Conservation (phyloP, 2,113 vertebrate species). For the Pelvicachromis taeniatus region DNA sequence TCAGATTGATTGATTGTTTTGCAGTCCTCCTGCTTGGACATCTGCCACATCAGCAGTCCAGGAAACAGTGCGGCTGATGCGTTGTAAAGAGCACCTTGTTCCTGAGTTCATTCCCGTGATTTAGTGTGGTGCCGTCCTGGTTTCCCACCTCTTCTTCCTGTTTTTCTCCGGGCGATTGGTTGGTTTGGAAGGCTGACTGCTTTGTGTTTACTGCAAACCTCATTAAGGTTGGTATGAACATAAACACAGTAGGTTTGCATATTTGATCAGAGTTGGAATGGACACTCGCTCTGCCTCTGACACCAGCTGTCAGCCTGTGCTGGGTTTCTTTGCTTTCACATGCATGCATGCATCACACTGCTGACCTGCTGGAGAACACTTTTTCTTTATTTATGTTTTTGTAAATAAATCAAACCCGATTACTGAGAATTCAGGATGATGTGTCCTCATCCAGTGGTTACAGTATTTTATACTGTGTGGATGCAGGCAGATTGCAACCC, state of each 20-base stretch:
- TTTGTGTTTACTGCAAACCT: background rate
- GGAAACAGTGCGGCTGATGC: background rate
- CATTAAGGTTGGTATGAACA: background rate
- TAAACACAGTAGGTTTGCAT: background rate
- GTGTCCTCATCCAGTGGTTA: no score
- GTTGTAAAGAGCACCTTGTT: background rate
- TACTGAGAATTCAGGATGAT: background rate
- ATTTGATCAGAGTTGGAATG: fast-evolving
- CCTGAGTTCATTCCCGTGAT: background rate
- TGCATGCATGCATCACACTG: background rate
- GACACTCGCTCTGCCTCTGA: background rate
- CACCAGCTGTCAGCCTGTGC: background rate
- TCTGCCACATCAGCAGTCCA: background rate
- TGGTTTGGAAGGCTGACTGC: background rate
- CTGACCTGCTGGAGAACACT: background rate
- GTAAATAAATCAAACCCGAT: no score
- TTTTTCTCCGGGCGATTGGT: background rate
- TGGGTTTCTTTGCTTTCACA: background rate
- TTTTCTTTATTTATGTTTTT: background rate
- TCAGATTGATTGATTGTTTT: background rate
- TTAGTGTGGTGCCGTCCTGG: background rate
- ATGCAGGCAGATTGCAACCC: fast-evolving
- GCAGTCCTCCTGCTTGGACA: background rate
- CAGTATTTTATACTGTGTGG: background rate
- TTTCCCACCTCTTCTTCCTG: background rate